Evolutionary conservation across 2,888 invertebrate genomes (phyloP).

Genomic region (Ornithoptera alexandrae): DNA sequence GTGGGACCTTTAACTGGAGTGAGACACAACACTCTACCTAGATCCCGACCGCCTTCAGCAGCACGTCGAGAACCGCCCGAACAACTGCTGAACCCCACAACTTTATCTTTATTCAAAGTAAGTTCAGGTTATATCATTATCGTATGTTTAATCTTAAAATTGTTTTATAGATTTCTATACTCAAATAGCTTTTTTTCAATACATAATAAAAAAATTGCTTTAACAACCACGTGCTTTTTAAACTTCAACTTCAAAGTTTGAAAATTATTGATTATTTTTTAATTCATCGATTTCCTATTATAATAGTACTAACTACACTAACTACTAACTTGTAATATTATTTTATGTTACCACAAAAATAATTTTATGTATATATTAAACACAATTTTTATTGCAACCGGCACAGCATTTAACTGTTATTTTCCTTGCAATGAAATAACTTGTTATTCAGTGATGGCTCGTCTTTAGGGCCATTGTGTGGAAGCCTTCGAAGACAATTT

Average conservation of each 20-base stretch:
- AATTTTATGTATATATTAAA: not conserved
- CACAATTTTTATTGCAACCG: not conserved
- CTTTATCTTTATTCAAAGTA: constrained; percentile 70
- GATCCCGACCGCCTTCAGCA: constrained; percentile 59
- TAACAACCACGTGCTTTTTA: not conserved
- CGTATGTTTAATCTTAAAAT: not conserved
- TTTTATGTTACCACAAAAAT: not conserved
- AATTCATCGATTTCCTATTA: no score
- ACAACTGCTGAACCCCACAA: constrained; percentile 59
- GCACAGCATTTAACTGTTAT: constrained; percentile 18
- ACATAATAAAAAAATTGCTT: not conserved
- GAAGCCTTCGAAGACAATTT: constrained; percentile 61
- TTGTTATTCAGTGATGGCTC: constrained; percentile 48
- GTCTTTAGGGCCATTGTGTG: constrained; percentile 50
- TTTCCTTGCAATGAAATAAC: constrained; percentile 22
- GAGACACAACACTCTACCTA: constrained; percentile 70
- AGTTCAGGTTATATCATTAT: constrained; percentile 43
- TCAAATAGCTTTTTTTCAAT: not conserved
- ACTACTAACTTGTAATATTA: no score
- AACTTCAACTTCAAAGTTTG: no score
- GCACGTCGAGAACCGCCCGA: constrained; percentile 51
- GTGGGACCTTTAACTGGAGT: constrained; percentile 66
- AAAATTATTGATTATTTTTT: no score
- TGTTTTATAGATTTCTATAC: not conserved
- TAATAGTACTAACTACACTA: no score